phyloP scores from a whole-genome alignment of 2,888 invertebrate genomes.

The Liopterus haemorrhoidalis region DNA sequence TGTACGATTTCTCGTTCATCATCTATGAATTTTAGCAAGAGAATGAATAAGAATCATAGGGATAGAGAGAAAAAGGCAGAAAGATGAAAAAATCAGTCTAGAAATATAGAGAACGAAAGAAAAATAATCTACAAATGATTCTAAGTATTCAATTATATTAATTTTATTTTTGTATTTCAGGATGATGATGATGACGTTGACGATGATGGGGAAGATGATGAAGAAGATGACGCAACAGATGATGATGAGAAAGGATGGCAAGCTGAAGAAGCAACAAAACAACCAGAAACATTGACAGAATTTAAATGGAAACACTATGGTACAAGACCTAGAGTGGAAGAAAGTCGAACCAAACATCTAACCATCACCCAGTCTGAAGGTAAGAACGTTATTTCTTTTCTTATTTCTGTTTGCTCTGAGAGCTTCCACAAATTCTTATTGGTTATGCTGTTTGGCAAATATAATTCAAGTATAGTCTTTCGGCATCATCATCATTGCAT shows the following conservation, averaged over 20 bases:
- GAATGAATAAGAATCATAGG: too few relatives aligned
- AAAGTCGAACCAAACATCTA: slow-evolving; percentile 38
- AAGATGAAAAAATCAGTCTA: too few relatives aligned
- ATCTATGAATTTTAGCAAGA: too few relatives aligned
- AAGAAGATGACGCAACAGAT: slow-evolving; percentile 30
- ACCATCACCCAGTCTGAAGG: not conserved
- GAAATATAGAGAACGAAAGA: too few relatives aligned
- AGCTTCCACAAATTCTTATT: not conserved
- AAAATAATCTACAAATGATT: too few relatives aligned
- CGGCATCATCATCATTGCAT: too few relatives aligned
- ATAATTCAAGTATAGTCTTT: not conserved
- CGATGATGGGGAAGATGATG: slow-evolving; percentile 43
- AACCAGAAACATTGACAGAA: slow-evolving; percentile 36
- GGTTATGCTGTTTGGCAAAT: not conserved
- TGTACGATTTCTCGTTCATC: too few relatives aligned
- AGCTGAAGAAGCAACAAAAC: slow-evolving; percentile 38
- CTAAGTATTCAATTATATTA: too few relatives aligned
- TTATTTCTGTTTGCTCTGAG: not conserved
- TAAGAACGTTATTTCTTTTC: not conserved
- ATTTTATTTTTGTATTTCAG: too few relatives aligned
- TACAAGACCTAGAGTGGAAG: slow-evolving; percentile 39
- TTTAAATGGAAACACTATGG: slow-evolving; percentile 44
- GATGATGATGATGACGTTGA: slow-evolving; percentile 33
- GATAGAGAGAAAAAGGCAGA: too few relatives aligned
- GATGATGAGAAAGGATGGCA: slow-evolving; percentile 36